Evolutionary conservation across 2,888 invertebrate genomes (phyloP).

Genomic region (Dromius quadrimaculatus): DNA sequence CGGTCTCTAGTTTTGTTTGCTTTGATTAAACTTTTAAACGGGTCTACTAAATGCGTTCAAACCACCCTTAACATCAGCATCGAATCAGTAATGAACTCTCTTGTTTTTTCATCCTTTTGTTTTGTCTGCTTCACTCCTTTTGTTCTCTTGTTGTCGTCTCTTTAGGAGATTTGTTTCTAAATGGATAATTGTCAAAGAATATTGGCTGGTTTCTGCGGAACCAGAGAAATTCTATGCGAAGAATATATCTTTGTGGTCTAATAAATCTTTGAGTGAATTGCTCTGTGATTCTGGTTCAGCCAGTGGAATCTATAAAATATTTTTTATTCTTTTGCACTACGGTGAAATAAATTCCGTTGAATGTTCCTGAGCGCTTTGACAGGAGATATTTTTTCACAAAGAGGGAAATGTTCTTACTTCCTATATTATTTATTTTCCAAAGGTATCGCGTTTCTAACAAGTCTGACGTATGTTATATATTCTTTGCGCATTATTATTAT

Average conservation of each 20-base stretch:
- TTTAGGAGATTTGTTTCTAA: slow-evolving; percentile 22
- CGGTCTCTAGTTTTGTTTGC: not conserved
- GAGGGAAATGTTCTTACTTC: no score
- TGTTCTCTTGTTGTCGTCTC: not conserved
- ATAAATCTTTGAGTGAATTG: slow-evolving; percentile 27
- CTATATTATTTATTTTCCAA: no score
- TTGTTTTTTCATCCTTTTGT: not conserved
- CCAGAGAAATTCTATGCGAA: slow-evolving; percentile 2
- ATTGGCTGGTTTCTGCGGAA: not conserved
- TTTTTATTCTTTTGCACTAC: slow-evolving; percentile 22
- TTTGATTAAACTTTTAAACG: slow-evolving; percentile 36
- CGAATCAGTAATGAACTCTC: slow-evolving; percentile 23
- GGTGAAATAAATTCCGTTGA: slow-evolving; percentile 10
- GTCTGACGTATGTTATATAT: no score
- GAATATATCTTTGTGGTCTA: slow-evolving; percentile 21
- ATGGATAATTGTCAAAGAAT: slow-evolving; percentile 15
- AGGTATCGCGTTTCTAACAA: no score
- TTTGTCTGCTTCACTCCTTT: not conserved
- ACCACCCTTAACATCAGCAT: no score
- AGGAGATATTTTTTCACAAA: not conserved
- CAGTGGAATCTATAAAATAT: slow-evolving; percentile 30
- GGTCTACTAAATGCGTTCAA: not conserved
- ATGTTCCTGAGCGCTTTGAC: not conserved
- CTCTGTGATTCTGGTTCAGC: slow-evolving; percentile 9
- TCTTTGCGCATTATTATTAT: no score